A percentile compares a stretch with the other conserved stretches of the same genome.
Evolutionary conservation across 2,888 invertebrate species (phyloP).

Genomic region (Hypomecis atomaria): DNA sequence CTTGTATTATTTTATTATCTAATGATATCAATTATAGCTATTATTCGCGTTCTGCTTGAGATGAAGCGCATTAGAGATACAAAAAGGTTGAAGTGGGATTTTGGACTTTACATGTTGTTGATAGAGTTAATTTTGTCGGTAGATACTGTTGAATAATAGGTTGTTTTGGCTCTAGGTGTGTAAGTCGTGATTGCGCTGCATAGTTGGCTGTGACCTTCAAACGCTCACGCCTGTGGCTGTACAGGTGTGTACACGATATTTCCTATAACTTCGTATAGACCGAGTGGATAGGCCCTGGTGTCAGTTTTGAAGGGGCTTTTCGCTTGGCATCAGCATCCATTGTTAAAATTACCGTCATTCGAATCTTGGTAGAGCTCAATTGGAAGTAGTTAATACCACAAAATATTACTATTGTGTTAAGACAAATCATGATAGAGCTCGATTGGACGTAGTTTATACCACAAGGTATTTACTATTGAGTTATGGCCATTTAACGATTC

Average conservation of each 20-base stretch:
- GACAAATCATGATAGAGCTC: too few relatives aligned
- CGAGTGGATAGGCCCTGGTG: too few relatives aligned
- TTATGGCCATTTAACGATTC: too few relatives aligned
- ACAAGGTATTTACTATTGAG: too few relatives aligned
- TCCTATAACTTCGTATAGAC: background rate
- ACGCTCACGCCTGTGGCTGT: slow-evolving; percentile 65
- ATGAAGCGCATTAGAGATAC: slow-evolving; percentile 4
- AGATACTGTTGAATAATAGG: slow-evolving; percentile 35
- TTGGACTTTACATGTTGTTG: background rate
- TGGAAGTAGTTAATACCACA: too few relatives aligned
- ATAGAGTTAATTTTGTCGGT: slow-evolving; percentile 31
- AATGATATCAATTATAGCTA: slow-evolving; percentile 41
- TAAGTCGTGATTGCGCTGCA: slow-evolving; percentile 75
- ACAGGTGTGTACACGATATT: slow-evolving; percentile 44
- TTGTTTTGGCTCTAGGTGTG: slow-evolving; percentile 42
- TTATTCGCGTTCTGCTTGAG: slow-evolving; percentile 32
- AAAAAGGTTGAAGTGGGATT: background rate
- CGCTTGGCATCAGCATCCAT: background rate
- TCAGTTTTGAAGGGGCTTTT: too few relatives aligned
- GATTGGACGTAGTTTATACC: too few relatives aligned
- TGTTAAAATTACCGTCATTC: background rate
- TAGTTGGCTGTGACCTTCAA: slow-evolving; percentile 74
- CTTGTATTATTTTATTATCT: slow-evolving; percentile 42
- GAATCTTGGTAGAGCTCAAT: too few relatives aligned
- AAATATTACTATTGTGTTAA: too few relatives aligned